phyloP scores from a whole-genome alignment of 2,888 invertebrate species.

The Chalcis sispes region DNA sequence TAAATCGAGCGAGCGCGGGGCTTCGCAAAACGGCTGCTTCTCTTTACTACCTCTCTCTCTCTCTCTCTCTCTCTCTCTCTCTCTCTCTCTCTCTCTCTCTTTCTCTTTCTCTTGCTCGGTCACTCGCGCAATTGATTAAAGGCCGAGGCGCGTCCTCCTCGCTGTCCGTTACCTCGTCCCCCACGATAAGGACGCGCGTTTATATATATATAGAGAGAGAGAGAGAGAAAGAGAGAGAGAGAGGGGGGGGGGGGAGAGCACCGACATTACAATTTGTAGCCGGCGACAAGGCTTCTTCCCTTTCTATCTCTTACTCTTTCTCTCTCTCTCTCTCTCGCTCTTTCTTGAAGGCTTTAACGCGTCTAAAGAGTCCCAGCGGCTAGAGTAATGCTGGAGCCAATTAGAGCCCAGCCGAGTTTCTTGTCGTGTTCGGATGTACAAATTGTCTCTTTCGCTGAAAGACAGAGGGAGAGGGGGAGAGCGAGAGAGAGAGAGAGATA shows the following conservation, averaged over 20 bases:
- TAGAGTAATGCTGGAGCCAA: constrained; percentile 29
- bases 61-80: too few relatives aligned
- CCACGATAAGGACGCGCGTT: constrained; percentile 15
- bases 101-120: too few relatives aligned
- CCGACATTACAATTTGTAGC: constrained; percentile 45
- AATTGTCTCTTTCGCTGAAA: too few relatives aligned
- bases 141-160: constrained; percentile 17
- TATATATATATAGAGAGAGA: too few relatives aligned
- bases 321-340: not conserved
- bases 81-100: too few relatives aligned
- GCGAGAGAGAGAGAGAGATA: not conserved
- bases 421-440: too few relatives aligned
- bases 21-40: not conserved
- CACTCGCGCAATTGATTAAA: constrained; percentile 43
- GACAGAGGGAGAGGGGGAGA: constrained; percentile 16
- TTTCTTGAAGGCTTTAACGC: not conserved
- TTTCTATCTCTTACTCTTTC: not conserved
- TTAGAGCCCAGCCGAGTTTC: constrained; percentile 16
- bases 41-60: too few relatives aligned
- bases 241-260: too few relatives aligned
- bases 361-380: not conserved
- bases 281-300: not conserved
- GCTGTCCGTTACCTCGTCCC: constrained; percentile 31
- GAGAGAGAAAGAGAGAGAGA: not conserved
- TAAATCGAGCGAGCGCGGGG: constrained; percentile 19